A percentile compares a stretch with the other conserved stretches of the same genome.
Conservation (phyloP, 2,113 vertebrate species). For the Phalacrocorax brasilianus region DNA sequence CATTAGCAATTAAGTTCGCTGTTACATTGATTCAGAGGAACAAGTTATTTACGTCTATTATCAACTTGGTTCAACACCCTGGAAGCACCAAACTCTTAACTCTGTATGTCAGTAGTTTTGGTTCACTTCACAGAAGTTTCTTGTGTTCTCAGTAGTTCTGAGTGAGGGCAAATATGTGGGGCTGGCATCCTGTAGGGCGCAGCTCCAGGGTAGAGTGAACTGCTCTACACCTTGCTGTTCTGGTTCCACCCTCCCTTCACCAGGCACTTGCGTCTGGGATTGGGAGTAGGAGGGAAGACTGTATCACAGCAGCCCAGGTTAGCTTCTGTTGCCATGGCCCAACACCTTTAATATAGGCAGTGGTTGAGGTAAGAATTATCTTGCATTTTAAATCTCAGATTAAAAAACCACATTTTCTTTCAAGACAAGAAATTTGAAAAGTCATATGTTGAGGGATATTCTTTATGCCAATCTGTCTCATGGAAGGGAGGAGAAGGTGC, state of each 20-base stretch:
- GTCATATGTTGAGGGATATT: neutral
- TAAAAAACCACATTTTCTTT: neutral
- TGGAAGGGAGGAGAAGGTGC: neutral
- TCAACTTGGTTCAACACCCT: neutral
- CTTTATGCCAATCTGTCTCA: neutral
- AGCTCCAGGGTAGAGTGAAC: neutral
- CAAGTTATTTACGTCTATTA: neutral
- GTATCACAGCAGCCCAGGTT: neutral
- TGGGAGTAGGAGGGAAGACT: neutral
- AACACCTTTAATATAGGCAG: neutral
- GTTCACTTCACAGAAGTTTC: neutral
- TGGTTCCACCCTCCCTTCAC: neutral
- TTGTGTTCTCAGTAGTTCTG: neutral
- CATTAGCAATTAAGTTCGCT: neutral
- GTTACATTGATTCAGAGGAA: neutral
- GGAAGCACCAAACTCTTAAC: neutral
- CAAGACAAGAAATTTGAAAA: neutral
- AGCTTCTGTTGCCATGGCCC: neutral
- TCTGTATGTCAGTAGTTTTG: neutral
- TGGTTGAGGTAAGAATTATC: neutral
- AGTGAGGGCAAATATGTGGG: neutral
- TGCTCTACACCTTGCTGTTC: neutral
- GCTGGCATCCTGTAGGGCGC: neutral
- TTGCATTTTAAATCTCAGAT: neutral
- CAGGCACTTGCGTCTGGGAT: neutral